Evolutionary conservation across 2,888 invertebrate genomes (phyloP).

Genomic region (Gasteruption jaculator): DNA sequence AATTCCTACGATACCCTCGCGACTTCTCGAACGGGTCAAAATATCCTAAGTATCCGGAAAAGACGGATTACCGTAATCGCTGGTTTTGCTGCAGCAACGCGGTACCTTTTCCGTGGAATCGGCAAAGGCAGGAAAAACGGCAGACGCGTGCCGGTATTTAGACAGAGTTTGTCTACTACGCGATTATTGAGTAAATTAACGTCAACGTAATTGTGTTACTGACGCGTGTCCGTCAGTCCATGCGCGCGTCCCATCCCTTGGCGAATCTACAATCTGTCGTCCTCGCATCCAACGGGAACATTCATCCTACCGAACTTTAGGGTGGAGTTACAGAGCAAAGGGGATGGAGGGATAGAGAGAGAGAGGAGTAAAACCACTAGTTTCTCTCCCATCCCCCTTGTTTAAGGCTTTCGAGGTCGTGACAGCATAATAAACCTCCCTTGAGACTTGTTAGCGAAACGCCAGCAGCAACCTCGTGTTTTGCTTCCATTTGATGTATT

Average conservation of each 20-base stretch:
- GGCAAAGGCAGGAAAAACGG: no score
- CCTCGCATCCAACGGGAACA: no score
- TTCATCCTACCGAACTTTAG: constrained; percentile 16
- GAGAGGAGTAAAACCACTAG: constrained; percentile 19
- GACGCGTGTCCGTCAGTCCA: constrained; percentile 48
- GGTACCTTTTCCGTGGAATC: no score
- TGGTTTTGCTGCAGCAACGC: no score
- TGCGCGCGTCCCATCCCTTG: no score
- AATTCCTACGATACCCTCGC: no score
- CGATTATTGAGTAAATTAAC: constrained; percentile 50
- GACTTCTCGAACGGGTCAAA: no score
- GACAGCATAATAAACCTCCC: constrained; percentile 25
- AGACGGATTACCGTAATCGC: no score
- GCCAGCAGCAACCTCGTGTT: no score
- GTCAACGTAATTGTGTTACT: constrained; percentile 46
- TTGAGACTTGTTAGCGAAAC: constrained; percentile 39
- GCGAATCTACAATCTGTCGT: no score
- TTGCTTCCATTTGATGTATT: no score
- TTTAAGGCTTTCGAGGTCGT: constrained; percentile 23
- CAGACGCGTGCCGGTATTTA: constrained; percentile 45
- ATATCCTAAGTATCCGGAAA: no score
- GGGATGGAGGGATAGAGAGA: constrained; percentile 19
- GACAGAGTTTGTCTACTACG: constrained; percentile 36
- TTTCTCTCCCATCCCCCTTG: neutral
- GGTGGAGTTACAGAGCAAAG: constrained; percentile 9